Evolutionary conservation across 2,113 vertebrate species (phyloP), one percentile per base, ranked within the genome.

Genomic region (Eretmochelys imbricata): DNA sequence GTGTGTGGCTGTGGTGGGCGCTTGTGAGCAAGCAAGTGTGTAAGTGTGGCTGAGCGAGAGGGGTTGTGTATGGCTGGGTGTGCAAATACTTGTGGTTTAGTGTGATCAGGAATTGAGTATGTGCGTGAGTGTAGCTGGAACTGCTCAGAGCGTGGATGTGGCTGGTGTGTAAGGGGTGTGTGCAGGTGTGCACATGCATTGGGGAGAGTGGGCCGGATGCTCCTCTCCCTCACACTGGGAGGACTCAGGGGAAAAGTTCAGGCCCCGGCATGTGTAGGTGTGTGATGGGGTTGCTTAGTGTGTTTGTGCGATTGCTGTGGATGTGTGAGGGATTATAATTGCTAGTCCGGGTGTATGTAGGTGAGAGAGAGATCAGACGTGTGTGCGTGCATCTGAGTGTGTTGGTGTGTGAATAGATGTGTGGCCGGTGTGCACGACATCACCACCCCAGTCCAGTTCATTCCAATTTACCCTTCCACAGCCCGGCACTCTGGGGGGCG

Each of bases 221-320:
- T n/a, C 16, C 62, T n/a, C 31, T n/a, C 62, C 62, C 16, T n/a
- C 62, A n/a, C 16, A 19, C 35, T 1, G 4, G 59, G 62, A 42
- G 17, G 27, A 42, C 42, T 59, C 88, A 76, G 88, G 22, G 13
- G 91, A 90, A 84, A 89, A 95, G 81, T 42, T 84, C 57, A 13
- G 53, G n/a, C 2, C 82, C 76, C 89, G 82, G 93, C 88, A 93
- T 88, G 94, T 89, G 93, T 88, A 95, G 57, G 82, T 89, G 88
- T 95, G 89, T 72, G n/a, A 87, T 86, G 93, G 53, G 69, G 54
- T n/a, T 79, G 69, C 69, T 53, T 51, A 7, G 5, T 78, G 38
- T 31, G 38, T 55, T 62, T 31, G 57, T 31, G 57, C 16, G 27
- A 5, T 20, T 57, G 81, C 31, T 31, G 35, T n/a, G 62, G 20